Conservation (phyloP, 2,888 invertebrate species). For the Apomyelois bistriatella region DNA sequence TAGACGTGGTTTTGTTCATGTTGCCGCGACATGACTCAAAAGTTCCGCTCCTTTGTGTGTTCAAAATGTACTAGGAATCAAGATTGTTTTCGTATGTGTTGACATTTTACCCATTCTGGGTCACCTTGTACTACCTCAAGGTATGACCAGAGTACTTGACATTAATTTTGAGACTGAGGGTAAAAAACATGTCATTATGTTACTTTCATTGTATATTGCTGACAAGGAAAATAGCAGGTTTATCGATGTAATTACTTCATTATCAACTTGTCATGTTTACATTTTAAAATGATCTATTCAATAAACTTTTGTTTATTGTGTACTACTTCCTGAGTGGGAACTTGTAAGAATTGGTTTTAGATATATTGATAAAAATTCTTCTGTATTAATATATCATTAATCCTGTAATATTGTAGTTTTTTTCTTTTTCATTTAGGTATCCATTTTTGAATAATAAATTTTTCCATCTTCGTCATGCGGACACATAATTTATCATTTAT, state of each 20-base stretch:
- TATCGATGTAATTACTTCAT: constrained; percentile 26
- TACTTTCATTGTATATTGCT: constrained; percentile 47
- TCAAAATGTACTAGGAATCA: constrained; percentile 44
- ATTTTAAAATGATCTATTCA: constrained; percentile 18
- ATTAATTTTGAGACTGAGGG: constrained; percentile 53
- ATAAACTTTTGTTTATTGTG: constrained; percentile 11
- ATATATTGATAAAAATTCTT: too few relatives aligned
- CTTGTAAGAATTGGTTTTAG: background rate
- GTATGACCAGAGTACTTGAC: constrained; percentile 63
- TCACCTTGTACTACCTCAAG: constrained; percentile 72
- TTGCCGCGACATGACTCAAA: constrained; percentile 51
- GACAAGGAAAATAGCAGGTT: constrained; percentile 18
- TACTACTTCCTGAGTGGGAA: background rate
- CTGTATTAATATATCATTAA: too few relatives aligned
- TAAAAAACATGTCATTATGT: constrained; percentile 38
- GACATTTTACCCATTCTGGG: constrained; percentile 71
- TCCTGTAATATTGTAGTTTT: too few relatives aligned
- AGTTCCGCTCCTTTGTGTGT: constrained; percentile 51
- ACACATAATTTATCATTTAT: too few relatives aligned
- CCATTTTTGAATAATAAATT: too few relatives aligned
- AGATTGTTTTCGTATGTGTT: constrained; percentile 61
- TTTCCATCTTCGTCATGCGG: too few relatives aligned
- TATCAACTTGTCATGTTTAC: constrained; percentile 38
- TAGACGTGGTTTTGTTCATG: constrained; percentile 60
- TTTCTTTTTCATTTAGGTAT: too few relatives aligned